Conservation (phyloP, 30 jellyfish, hydroid and myxozoan genomes). For the Catostylus mosaicus region DNA sequence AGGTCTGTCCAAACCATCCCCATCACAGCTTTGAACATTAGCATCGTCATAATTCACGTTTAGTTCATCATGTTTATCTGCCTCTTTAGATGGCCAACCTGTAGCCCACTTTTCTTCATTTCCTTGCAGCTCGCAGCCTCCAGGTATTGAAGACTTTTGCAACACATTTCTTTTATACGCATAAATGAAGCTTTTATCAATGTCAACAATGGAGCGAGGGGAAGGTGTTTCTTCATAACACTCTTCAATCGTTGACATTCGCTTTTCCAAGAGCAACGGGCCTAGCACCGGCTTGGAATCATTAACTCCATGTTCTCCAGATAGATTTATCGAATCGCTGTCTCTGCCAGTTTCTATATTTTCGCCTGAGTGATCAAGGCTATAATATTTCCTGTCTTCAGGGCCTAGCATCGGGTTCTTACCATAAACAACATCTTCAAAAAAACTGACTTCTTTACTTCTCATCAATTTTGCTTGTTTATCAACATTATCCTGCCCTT, state of each 20-base stretch:
- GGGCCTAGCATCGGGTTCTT: background rate
- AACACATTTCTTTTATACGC: slow-evolving; percentile 19
- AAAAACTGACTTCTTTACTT: background rate
- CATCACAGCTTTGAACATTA: background rate
- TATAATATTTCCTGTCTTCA: background rate
- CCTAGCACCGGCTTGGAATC: slow-evolving; percentile 4
- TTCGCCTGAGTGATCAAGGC: background rate
- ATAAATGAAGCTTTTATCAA: slow-evolving; percentile 19
- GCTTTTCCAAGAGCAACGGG: slow-evolving; percentile 21
- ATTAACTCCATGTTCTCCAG: background rate
- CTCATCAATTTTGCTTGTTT: background rate
- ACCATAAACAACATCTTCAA: background rate
- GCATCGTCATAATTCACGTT: background rate
- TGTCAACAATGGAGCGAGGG: slow-evolving; percentile 41
- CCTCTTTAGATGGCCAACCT: background rate
- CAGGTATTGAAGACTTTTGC: background rate
- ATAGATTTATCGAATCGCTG: background rate
- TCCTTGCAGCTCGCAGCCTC: background rate
- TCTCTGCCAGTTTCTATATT: background rate
- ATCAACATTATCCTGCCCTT: background rate
- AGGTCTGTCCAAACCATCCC: background rate
- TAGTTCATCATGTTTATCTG: background rate
- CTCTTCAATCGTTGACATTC: slow-evolving; percentile 75
- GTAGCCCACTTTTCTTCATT: background rate
- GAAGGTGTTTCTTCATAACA: slow-evolving; percentile 61